phyloP scores from a whole-genome alignment of 2,888 invertebrate genomes.

The Gryllus longicercus region DNA sequence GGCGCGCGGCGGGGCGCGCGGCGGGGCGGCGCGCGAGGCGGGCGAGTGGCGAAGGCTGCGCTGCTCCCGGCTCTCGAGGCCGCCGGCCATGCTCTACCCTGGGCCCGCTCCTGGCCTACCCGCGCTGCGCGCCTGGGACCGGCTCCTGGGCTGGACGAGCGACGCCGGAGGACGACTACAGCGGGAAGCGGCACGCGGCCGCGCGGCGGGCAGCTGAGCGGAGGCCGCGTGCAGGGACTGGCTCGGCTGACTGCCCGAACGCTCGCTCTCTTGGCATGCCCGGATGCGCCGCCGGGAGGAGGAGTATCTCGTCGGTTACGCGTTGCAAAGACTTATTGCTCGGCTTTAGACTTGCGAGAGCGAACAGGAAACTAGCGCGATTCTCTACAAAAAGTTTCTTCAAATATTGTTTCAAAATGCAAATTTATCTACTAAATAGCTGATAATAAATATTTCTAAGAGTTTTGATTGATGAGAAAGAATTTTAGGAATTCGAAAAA shows the following conservation, averaged over 20 bases:
- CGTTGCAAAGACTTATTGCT: background rate
- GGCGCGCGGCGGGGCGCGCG: background rate
- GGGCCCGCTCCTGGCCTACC: slow-evolving; percentile 17
- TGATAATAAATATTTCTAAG: background rate
- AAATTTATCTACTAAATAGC: background rate
- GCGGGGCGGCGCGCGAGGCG: slow-evolving; percentile 17
- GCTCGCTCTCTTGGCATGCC: background rate
- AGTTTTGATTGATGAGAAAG: slow-evolving; percentile 1
- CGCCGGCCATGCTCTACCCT: slow-evolving; percentile 17
- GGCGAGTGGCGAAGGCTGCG: slow-evolving; percentile 10
- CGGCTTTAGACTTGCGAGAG: background rate
- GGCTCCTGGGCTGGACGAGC: slow-evolving; percentile 6
- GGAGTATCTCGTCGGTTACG: background rate
- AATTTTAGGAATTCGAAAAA: background rate
- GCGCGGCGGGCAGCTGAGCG: background rate
- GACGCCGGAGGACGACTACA: background rate
- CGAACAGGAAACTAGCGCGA: background rate
- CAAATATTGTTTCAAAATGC: background rate
- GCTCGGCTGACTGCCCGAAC: background rate
- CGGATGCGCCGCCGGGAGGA: no score
- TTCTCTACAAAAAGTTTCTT: background rate
- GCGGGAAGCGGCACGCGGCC: background rate
- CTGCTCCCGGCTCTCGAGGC: slow-evolving; percentile 17
- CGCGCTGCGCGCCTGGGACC: slow-evolving; percentile 17
- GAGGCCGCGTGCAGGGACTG: background rate